Evolutionary conservation across 1,140 invertebrate genomes (phyloP).

Genomic region (Theocolax elegans): DNA sequence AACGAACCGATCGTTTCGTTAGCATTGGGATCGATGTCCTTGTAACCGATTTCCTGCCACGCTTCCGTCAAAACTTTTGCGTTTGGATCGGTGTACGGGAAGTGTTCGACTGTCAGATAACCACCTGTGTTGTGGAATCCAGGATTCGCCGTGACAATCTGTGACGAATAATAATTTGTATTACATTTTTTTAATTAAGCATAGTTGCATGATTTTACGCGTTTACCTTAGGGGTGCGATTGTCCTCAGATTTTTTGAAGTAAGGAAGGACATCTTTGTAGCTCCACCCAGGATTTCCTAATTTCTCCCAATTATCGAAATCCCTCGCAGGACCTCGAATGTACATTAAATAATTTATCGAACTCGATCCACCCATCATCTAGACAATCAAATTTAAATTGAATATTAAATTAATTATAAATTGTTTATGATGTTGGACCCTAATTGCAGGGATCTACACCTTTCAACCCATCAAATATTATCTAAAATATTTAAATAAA

Average conservation of each 20-base stretch:
- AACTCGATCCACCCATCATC: conserved; percentile 74
- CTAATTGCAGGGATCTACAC: too few species aligned
- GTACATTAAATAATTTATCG: conserved; percentile 80
- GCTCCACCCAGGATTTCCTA: conserved; percentile 87
- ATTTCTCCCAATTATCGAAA: conserved; percentile 74
- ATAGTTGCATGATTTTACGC: too few species aligned
- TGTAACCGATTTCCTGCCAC: conserved; percentile 63
- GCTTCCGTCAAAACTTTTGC: conserved; percentile 66
- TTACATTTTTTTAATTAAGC: too few species aligned
- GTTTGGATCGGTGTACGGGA: conserved; percentile 70
- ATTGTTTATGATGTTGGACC: too few species aligned
- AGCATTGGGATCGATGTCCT: conserved; percentile 66
- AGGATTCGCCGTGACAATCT: conserved; percentile 68
- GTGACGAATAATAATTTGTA: too few species aligned
- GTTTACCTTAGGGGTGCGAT: conserved; percentile 48
- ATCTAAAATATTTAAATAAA: too few species aligned
- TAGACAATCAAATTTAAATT: too few species aligned
- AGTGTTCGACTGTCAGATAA: conserved; percentile 72
- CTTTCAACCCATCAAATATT: too few species aligned
- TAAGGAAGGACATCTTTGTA: conserved; percentile 82
- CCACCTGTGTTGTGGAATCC: conserved; percentile 73
- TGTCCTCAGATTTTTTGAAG: conserved; percentile 80
- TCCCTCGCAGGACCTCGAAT: conserved; percentile 74
- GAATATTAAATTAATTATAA: too few species aligned
- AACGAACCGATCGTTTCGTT: conserved; percentile 70